Percentiles rank a stretch among this genome's conserved stretches.
phyloP scores from a whole-genome alignment of 2,888 invertebrate genomes.

The Amblyjoppa proteus region DNA sequence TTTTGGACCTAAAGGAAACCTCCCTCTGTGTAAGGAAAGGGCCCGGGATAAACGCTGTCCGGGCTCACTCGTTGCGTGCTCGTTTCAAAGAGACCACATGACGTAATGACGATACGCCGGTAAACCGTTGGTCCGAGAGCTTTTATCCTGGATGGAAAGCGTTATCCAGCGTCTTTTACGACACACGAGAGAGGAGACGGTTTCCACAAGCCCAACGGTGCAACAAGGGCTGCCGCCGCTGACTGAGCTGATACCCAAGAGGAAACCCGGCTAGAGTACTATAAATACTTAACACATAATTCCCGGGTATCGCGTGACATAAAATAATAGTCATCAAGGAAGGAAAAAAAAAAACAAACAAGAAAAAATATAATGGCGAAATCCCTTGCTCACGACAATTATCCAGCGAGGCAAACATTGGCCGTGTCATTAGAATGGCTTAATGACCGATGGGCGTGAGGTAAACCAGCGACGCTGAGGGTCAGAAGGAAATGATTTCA shows the following conservation, averaged over 20 bases:
- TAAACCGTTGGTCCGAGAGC: constrained; percentile 16
- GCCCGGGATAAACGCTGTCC: background rate
- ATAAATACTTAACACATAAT: constrained; percentile 19
- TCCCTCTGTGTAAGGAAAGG: background rate
- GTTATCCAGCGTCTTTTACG: constrained; percentile 40
- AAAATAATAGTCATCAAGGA: constrained; percentile 14
- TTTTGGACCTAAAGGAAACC: background rate
- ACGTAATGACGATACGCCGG: constrained; percentile 1
- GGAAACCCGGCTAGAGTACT: background rate
- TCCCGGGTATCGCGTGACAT: constrained; percentile 11
- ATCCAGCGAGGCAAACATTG: background rate
- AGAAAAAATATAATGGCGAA: background rate
- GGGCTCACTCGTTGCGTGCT: background rate
- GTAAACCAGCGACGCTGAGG: background rate
- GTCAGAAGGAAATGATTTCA: background rate
- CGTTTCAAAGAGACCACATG: constrained; percentile 6
- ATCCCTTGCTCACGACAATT: background rate
- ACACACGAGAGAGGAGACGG: constrained; percentile 45
- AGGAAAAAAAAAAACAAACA: background rate
- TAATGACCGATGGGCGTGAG: background rate
- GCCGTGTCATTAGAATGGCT: background rate
- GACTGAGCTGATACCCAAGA: constrained; percentile 17
- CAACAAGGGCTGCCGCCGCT: constrained; percentile 24
- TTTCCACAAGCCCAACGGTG: constrained; percentile 44
- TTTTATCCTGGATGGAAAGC: constrained; percentile 29